A percentile compares a stretch with the other conserved stretches of the same genome.
Evolutionary conservation across 2,113 vertebrate genomes (phyloP).

Genomic region (Dasyprocta punctata): DNA sequence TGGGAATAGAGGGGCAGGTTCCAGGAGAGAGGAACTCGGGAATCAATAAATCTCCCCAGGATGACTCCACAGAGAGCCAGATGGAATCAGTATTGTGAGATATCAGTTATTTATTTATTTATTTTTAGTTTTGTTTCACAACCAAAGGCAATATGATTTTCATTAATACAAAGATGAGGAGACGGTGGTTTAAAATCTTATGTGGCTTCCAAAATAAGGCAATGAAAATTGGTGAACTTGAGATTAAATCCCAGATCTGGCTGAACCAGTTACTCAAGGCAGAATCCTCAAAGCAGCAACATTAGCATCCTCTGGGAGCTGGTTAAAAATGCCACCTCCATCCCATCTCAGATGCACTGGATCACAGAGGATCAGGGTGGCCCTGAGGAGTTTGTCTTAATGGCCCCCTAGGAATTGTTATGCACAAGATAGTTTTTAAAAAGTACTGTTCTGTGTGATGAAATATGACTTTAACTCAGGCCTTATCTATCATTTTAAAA

Average conservation of each 20-base stretch:
- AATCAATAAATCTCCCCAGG: slow-evolving; percentile 40
- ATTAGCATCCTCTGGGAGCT: fast-evolving
- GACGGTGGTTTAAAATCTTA: neutral
- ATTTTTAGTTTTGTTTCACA: slow-evolving; percentile 12
- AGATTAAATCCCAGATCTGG: neutral
- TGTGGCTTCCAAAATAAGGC: neutral
- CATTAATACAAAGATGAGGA: neutral
- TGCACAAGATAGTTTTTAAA: neutral
- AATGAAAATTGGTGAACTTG: neutral
- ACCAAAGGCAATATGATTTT: neutral
- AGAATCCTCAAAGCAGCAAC: fast-evolving
- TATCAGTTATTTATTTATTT: neutral
- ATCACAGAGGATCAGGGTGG: fast-evolving
- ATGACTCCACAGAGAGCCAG: neutral
- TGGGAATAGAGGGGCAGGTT: slow-evolving; percentile 17
- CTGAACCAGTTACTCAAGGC: neutral
- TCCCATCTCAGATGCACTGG: fast-evolving
- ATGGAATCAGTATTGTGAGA: neutral
- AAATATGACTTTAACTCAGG: neutral
- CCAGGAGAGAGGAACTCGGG: neutral
- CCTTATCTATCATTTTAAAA: neutral
- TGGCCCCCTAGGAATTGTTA: neutral
- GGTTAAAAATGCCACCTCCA: neutral
- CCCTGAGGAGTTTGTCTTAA: neutral
- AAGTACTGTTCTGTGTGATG: neutral